Base-by-base conservation (phyloP, 2,797 vertebrate species). In the Macroramphosus scolopax region DNA sequence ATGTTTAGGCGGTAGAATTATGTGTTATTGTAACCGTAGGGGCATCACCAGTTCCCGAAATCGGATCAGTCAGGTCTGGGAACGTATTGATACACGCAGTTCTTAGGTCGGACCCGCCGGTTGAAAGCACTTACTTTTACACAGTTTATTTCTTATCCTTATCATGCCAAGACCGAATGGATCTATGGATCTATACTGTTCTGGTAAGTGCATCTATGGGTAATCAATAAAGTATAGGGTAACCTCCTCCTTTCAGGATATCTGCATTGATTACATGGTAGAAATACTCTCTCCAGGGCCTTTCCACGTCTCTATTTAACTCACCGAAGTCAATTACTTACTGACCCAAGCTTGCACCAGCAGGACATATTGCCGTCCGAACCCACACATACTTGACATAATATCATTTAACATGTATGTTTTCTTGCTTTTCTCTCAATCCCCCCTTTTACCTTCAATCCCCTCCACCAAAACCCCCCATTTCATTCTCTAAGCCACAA, bases 401-500 rank as follows among this genome's bases (percentile, higher is more conserved):
- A 59, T 16, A 33, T 41, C 32, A 53, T 14, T 50, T 67, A 50
- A 17, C 17, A 34, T 48, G n/a, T 25, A 10, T 29, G 8, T 29
- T 56, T 61, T 15, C 11, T 15, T 65, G 17, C 54, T 51, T 53
- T 63, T 13, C 17, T 31, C 32, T 32, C 61, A 72, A 56, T 40
- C 32, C 32, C 14, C 16, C 16, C 33, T 8, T 34, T 5, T 15
- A 13, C n/a, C n/a, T 15, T 34, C 13, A 8, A n/a, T n/a, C n/a
- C n/a, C n/a, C n/a, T n/a, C n/a, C n/a, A n/a, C n/a, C n/a, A n/a
- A n/a, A 45, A 12, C 47, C 63, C 54, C 70, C 63, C 31, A 66
- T 48, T 66, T 59, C 49, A 45, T 56, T 73, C 66, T 64, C 72
- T 61, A 61, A 82, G 77, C 78, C 81, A 80, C 80, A 88, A 84